Percentiles rank a stretch among this genome's conserved stretches.
phyloP scores from a whole-genome alignment of 2,797 vertebrate species.

The Clarias platycephalus region DNA sequence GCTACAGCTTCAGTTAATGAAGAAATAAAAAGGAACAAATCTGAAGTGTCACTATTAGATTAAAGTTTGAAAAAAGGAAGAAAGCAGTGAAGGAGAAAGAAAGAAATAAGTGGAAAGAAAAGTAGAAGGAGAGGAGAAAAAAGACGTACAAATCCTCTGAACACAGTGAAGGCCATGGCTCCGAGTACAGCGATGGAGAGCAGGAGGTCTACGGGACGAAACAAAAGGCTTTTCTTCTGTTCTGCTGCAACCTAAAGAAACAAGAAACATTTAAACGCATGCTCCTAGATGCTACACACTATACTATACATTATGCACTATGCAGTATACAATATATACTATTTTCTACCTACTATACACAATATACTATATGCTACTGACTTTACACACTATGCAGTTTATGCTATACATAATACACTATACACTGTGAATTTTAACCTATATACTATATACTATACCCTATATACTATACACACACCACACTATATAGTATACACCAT shows the following conservation, averaged over 20 bases:
- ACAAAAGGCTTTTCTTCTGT: conserved; percentile 76
- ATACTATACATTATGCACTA: background rate
- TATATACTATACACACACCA: background rate
- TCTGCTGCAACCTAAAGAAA: conserved; percentile 73
- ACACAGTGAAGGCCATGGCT: conserved; percentile 75
- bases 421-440: background rate
- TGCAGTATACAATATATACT: background rate
- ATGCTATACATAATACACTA: background rate
- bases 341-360: background rate
- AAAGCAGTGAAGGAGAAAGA: background rate
- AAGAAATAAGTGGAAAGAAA: background rate
- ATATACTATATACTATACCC: background rate
- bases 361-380: background rate
- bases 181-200: conserved; percentile 74
- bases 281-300: background rate
- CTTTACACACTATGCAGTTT: background rate
- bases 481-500: background rate
- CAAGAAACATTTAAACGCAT: background rate
- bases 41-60: too few relatives aligned
- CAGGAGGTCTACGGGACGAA: conserved; percentile 79
- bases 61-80: too few relatives aligned
- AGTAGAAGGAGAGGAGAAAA: background rate
- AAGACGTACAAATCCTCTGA: conserved; percentile 84
- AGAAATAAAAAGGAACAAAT: too few relatives aligned
- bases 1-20: background rate